Evolutionary conservation across 2,888 invertebrate species (phyloP), one percentile per base, ranked within the genome.

Genomic region (Steinernema carpocapsae): DNA sequence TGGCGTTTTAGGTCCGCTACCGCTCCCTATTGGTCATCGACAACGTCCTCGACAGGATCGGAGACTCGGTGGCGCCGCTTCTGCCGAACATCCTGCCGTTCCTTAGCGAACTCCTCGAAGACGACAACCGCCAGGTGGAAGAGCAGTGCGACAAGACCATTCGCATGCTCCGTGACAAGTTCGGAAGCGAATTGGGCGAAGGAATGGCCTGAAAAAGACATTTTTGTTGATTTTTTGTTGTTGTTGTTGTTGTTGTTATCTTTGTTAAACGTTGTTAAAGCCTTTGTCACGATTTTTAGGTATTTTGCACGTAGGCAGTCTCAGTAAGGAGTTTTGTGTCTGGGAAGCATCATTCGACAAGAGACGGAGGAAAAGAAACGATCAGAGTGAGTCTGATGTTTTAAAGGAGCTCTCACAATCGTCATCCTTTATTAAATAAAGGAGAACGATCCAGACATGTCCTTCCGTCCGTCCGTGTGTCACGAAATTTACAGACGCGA

Each of bases 101-200:
- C 77, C 78, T 85, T 37, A 79, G 79, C 64, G 84, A 85, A 71
- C 77, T 85, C 10, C 78, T 84, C 70, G 84, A 85, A 76, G 82
- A 78, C n/a, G 73, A 71, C 71, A 83, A 85, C 78, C 80, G 79
- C 56, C 79, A 82, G 72, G 84, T 85, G 45, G 80, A 82, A 26
- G 81, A 82, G 12, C 83, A 85, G 73, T 82, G 84, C 71, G 83
- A 83, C 48, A 77, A 77, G 59, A 82, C 84, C 17, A 78, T 85
- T 51, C 78, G 78, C 56, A 70, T 80, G 42, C 77, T 85, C 4
- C 82, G 83, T 64, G 75, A 76, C 64, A 83, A 83, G 72, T 85
- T 85, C 52, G 85, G 85, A 32, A 80, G 72, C 19, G 74, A 76
- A 42, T 48, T 76, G 26, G 70, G 72, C 26, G 74, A 74, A 29